Conservation (phyloP, 2,797 vertebrate genomes). For the Emys orbicularis region DNA sequence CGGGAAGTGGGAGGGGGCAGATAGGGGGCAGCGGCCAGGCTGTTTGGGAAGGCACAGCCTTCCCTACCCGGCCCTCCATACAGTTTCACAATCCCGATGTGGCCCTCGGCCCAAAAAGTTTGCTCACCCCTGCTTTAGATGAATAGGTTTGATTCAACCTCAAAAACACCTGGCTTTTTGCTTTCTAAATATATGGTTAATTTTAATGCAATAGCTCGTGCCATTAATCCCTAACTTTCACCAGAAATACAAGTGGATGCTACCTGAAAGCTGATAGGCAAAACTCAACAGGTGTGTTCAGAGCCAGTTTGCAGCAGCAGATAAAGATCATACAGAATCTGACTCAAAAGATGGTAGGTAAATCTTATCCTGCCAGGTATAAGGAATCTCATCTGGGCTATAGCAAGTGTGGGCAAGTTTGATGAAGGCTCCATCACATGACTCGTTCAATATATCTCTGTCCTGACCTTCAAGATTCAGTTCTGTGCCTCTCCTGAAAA, state of each 20-base stretch:
- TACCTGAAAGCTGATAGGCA: neutral
- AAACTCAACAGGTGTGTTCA: neutral
- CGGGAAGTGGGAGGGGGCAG: too few relatives aligned
- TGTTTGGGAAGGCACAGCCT: too few relatives aligned
- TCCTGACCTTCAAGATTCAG: neutral
- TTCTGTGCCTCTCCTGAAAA: neutral
- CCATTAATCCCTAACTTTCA: neutral
- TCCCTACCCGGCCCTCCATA: too few relatives aligned
- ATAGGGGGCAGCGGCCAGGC: too few relatives aligned
- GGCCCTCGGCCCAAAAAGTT: too few relatives aligned
- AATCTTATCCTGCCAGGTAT: neutral
- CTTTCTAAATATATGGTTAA: fast-evolving
- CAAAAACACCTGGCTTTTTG: neutral
- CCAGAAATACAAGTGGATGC: neutral
- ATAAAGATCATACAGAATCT: neutral
- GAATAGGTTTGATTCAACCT: fast-evolving
- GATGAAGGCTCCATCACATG: neutral
- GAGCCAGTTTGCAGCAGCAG: neutral
- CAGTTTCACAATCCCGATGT: too few relatives aligned
- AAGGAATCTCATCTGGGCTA: neutral
- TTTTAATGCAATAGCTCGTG: neutral
- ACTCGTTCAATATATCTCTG: neutral
- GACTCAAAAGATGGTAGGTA: neutral
- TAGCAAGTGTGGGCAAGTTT: neutral
- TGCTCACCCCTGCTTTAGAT: neutral